Percentiles rank a stretch among this genome's conserved stretches.
Conservation (phyloP, 2,888 invertebrate species). For the Schizaphis graminum region DNA sequence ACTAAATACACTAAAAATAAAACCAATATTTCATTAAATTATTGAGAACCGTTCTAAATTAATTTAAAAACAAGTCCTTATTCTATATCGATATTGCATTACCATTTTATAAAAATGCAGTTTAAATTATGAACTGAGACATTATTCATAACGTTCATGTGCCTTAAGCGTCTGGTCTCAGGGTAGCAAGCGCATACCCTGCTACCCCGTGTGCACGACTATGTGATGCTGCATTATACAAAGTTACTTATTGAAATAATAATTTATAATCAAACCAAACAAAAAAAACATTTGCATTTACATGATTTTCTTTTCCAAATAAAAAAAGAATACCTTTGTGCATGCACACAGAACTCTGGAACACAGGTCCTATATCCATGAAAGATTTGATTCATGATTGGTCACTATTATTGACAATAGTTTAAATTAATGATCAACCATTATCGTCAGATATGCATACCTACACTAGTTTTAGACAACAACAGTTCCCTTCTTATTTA, state of each 20-base stretch:
- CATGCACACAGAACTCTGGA: neutral
- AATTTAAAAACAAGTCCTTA: too few species aligned
- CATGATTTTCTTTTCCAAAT: neutral
- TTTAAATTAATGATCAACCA: neutral
- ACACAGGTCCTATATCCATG: neutral
- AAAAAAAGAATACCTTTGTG: neutral
- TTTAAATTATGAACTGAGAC: too few species aligned
- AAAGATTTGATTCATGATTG: neutral
- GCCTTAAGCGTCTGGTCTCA: too few species aligned
- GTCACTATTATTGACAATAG: neutral
- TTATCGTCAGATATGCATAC: neutral
- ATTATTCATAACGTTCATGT: too few species aligned
- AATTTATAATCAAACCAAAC: neutral
- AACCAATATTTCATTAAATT: too few species aligned
- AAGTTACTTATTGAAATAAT: neutral
- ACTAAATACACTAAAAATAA: too few species aligned
- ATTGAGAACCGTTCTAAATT: too few species aligned
- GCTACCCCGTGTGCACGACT: too few species aligned
- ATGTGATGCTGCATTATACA: neutral
- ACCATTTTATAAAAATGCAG: too few species aligned
- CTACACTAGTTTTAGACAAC: neutral
- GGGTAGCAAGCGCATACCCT: too few species aligned
- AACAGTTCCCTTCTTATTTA: neutral
- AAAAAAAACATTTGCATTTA: neutral
- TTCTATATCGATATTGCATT: too few species aligned